phyloP scores from a whole-genome alignment of 2,888 invertebrate genomes.

The Cremastinae sp. region DNA sequence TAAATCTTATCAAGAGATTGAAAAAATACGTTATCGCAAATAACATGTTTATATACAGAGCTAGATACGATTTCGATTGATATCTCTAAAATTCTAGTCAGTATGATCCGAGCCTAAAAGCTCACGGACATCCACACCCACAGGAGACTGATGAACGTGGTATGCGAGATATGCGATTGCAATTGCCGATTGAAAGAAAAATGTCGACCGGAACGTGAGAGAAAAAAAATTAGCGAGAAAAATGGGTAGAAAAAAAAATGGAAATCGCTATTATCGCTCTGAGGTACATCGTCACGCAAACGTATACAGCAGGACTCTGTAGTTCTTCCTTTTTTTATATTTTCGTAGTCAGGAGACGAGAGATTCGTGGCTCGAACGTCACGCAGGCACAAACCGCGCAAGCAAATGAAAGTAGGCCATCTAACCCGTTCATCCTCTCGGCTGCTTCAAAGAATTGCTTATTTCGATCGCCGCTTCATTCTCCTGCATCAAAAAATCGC shows the following conservation, averaged over 20 bases:
- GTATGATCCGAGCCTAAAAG: too few relatives aligned
- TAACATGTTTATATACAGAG: too few relatives aligned
- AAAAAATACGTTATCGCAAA: too few relatives aligned
- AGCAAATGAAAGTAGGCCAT: conserved; percentile 41
- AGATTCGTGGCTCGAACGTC: conserved; percentile 14
- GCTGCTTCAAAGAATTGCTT: conserved; percentile 23
- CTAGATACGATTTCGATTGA: too few relatives aligned
- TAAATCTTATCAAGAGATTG: too few relatives aligned
- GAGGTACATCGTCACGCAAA: conserved; percentile 38
- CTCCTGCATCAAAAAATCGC: too few relatives aligned
- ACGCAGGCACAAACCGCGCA: conserved; percentile 27
- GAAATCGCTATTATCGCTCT: conserved; percentile 33
- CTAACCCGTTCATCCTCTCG: conserved; percentile 18
- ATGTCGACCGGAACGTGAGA: neutral
- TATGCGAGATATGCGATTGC: neutral
- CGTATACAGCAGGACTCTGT: conserved; percentile 13
- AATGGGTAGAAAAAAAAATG: conserved; percentile 12
- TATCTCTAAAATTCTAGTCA: too few relatives aligned
- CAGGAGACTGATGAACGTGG: too few relatives aligned
- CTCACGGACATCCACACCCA: too few relatives aligned
- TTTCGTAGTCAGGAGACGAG: conserved; percentile 5
- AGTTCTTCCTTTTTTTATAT: conserved; percentile 19
- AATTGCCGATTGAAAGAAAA: too few relatives aligned
- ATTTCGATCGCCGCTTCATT: too few relatives aligned
- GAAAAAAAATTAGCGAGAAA: conserved; percentile 4